A percentile compares a stretch with the other conserved stretches of the same genome.
phyloP scores from a whole-genome alignment of 2,113 vertebrate genomes.

The Nesoenas mayeri region DNA sequence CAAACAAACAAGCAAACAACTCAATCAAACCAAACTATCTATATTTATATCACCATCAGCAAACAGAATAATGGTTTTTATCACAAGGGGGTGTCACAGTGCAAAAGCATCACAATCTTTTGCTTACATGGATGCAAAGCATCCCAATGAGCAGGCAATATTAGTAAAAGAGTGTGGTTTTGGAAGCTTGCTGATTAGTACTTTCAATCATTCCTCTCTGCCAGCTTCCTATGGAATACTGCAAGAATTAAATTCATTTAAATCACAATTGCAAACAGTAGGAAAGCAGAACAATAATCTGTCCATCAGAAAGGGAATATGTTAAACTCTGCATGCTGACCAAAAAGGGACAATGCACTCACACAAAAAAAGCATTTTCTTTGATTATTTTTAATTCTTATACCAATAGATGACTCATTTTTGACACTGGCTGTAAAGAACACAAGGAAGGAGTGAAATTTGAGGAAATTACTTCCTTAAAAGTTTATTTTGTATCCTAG shows the following conservation, averaged over 20 bases:
- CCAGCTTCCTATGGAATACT: background rate
- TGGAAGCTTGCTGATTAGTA: background rate
- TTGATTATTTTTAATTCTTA: background rate
- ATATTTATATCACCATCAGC: no score
- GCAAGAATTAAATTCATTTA: background rate
- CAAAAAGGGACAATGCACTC: background rate
- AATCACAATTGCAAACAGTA: background rate
- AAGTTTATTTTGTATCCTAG: background rate
- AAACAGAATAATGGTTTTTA: no score
- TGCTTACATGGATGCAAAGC: background rate
- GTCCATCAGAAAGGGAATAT: background rate
- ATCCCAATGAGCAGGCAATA: background rate
- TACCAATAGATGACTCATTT: background rate
- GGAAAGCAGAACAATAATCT: background rate
- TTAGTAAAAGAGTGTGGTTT: background rate
- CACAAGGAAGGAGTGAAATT: background rate
- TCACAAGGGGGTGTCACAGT: no score
- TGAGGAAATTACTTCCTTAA: background rate
- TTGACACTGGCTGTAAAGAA: background rate
- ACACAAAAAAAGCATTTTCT: background rate
- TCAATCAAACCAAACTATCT: no score
- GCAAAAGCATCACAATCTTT: background rate
- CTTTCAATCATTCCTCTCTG: background rate
- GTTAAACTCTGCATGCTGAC: background rate
- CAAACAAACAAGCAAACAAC: no score